A percentile compares a stretch with the other conserved stretches of the same genome.
Evolutionary conservation across 2,113 vertebrate genomes (phyloP).

Genomic region (Arizona elegans): DNA sequence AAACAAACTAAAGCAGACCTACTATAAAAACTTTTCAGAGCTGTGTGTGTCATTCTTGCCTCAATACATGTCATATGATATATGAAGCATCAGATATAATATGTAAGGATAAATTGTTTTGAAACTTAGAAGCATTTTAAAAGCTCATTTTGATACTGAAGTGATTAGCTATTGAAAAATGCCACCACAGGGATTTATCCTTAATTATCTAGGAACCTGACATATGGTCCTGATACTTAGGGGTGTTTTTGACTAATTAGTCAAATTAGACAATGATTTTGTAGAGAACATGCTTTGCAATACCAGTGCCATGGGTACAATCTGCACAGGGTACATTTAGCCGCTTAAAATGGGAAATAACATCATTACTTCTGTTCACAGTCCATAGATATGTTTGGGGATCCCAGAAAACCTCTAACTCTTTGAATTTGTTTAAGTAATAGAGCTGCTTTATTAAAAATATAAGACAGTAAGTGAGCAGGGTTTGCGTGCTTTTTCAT

Average conservation of each 20-base stretch:
- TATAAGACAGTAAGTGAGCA: background rate
- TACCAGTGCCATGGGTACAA: background rate
- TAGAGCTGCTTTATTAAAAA: background rate
- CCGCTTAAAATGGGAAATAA: background rate
- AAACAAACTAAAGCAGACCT: background rate
- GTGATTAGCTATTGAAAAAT: background rate
- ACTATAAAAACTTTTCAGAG: background rate
- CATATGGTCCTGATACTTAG: background rate
- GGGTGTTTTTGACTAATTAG: background rate
- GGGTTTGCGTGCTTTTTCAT: background rate
- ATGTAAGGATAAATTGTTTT: background rate
- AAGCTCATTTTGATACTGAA: background rate
- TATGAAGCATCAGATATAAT: background rate
- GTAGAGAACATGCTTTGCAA: background rate
- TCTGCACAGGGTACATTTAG: background rate
- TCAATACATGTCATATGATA: background rate
- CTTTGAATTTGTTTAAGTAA: background rate
- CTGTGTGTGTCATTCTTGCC: too few species aligned
- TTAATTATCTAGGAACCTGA: background rate
- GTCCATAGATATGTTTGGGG: background rate
- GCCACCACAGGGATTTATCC: background rate
- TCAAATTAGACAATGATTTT: background rate
- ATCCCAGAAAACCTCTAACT: background rate
- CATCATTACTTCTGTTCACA: background rate
- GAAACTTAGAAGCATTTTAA: background rate